Conservation (phyloP, 2,113 vertebrate genomes). For the Bolborhynchus lineola region DNA sequence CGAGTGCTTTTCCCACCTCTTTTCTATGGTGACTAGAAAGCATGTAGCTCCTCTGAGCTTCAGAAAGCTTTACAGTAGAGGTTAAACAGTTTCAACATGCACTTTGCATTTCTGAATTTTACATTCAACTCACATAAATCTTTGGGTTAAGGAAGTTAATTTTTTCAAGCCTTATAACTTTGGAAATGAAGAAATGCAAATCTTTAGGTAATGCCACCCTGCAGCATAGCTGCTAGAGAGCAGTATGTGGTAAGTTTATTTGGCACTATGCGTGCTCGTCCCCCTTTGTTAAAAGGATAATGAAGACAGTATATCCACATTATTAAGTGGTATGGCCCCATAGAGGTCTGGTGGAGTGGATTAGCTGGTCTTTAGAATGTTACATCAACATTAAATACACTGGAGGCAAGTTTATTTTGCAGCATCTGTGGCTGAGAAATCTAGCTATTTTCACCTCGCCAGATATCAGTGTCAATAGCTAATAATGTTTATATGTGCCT, state of each 20-base stretch:
- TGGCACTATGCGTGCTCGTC: rapidly evolving
- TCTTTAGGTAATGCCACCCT: not conserved
- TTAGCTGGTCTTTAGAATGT: not conserved
- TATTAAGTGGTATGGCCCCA: not conserved
- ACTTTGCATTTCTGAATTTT: not conserved
- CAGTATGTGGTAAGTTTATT: rapidly evolving
- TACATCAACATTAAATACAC: not conserved
- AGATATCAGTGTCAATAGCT: not conserved
- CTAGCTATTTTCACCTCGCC: not conserved
- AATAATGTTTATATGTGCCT: not conserved
- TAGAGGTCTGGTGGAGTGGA: not conserved
- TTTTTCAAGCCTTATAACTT: not conserved
- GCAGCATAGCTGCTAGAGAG: not conserved
- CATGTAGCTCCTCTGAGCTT: not conserved
- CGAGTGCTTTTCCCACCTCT: not conserved
- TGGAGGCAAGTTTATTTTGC: not conserved
- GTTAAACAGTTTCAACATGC: not conserved
- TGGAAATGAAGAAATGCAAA: not conserved
- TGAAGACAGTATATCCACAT: not conserved
- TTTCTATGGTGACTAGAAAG: not conserved
- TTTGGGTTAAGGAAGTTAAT: not conserved
- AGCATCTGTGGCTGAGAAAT: not conserved
- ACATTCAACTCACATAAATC: not conserved
- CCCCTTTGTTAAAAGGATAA: not conserved
- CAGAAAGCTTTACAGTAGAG: not conserved